These are phyloP conservation scores for Serilophus lunatus DNA, from an alignment of 2,113 vertebrate genomes.

Conservation along the genomic window DNA sequence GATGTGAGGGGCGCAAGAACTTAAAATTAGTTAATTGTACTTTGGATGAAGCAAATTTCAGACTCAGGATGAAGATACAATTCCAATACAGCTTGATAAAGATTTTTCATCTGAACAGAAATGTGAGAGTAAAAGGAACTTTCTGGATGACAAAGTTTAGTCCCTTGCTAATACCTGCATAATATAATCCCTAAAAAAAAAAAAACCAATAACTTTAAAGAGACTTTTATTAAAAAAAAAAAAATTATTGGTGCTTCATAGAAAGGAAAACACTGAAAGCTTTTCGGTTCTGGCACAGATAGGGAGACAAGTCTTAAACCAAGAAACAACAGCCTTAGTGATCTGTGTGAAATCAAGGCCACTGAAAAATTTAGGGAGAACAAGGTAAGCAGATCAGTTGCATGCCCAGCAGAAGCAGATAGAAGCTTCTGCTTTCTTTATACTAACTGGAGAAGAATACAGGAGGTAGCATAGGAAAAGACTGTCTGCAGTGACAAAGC, in stretches of 20 bases:
- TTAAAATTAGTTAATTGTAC: neutral
- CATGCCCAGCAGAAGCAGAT: neutral
- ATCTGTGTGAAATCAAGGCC: neutral
- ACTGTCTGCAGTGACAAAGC: constrained; percentile 6
- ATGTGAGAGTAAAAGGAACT: neutral
- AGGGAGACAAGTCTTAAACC: neutral
- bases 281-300: neutral
- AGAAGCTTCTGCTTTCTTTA: neutral
- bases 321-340: neutral
- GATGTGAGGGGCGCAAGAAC: neutral
- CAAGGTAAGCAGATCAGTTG: neutral
- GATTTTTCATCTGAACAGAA: neutral
- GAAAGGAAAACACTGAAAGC: neutral
- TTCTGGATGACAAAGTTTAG: neutral
- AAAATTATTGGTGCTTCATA: neutral
- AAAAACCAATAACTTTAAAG: neutral
- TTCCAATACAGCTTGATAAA: neutral
- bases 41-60: neutral
- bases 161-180: neutral
- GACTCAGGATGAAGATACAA: neutral
- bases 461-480: neutral
- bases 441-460: neutral
- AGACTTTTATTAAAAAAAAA: neutral
- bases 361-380: neutral
- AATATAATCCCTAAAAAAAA: neutral